These are phyloP conservation scores for Amphipoea lucens DNA, from an alignment of 2,888 invertebrate genomes.

Conservation along the genomic window DNA sequence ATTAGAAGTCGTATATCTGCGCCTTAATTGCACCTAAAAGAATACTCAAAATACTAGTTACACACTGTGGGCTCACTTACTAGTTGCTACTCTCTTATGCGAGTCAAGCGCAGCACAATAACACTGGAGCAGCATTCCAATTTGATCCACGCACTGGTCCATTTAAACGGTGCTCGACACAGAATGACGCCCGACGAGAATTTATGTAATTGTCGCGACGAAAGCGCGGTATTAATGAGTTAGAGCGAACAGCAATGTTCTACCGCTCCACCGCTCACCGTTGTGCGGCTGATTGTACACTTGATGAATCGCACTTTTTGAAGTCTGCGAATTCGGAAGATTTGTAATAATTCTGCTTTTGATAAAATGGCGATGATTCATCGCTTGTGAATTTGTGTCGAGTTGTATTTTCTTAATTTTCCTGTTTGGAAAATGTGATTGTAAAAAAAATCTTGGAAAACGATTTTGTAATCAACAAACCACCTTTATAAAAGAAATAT, in stretches of 20 bases:
- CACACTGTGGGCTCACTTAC: neutral
- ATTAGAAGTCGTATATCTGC: too few relatives aligned
- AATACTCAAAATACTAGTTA: neutral
- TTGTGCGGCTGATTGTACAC: conserved; percentile 49
- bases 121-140: neutral
- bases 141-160: conserved; percentile 30
- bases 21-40: too few relatives aligned
- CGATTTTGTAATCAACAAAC: too few relatives aligned
- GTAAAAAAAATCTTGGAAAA: neutral
- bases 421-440: neutral
- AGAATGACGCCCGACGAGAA: conserved; percentile 74
- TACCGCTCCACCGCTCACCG: conserved; percentile 23
- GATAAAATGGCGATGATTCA: neutral
- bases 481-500: neutral
- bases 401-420: conserved; percentile 2
- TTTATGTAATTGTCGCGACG: conserved; percentile 81
- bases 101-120: neutral
- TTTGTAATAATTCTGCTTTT: conserved; percentile 35
- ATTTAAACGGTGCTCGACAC: conserved; percentile 64
- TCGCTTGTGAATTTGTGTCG: neutral
- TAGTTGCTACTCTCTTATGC: neutral
- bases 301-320: conserved; percentile 52
- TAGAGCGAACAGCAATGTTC: conserved; percentile 58
- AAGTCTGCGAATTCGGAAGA: conserved; percentile 18
- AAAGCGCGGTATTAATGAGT: conserved; percentile 81